Conservation (phyloP, 2,113 vertebrate genomes). For the Archilochus colubris region DNA sequence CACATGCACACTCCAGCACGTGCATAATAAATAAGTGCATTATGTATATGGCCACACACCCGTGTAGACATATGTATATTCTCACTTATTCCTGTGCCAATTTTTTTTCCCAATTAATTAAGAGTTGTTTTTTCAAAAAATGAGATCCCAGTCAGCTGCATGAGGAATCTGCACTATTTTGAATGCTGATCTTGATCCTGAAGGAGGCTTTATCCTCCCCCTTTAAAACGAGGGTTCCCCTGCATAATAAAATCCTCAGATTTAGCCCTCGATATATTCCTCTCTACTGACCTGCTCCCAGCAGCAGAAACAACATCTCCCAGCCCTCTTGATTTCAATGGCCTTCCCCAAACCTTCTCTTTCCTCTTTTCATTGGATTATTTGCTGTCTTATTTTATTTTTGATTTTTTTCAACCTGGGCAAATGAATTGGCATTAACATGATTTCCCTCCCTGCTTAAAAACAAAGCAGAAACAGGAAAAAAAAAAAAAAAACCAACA, state of each 20-base stretch:
- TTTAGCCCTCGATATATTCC: not conserved
- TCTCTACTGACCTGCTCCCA: not conserved
- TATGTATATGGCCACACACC: not conserved
- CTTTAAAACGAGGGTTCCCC: not conserved
- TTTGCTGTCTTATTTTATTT: not conserved
- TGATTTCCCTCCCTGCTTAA: not conserved
- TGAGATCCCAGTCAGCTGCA: not conserved
- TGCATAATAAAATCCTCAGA: not conserved
- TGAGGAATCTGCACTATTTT: not conserved
- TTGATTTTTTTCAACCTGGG: not conserved
- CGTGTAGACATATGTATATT: not conserved
- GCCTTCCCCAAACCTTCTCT: not conserved
- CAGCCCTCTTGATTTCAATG: not conserved
- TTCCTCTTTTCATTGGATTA: too few species aligned
- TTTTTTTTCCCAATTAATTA: slow-evolving; percentile 27
- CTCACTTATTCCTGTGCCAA: not conserved
- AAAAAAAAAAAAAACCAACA: not conserved
- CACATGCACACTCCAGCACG: not conserved
- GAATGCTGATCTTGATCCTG: not conserved
- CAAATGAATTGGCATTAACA: not conserved
- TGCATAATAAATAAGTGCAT: slow-evolving; percentile 25
- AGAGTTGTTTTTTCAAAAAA: not conserved
- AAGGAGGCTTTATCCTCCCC: not conserved
- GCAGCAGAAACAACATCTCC: not conserved
- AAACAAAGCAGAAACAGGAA: not conserved